Percentiles rank a stretch among this genome's conserved stretches.
Evolutionary conservation across 92 coral and sea anemone species (phyloP).

Genomic region (Epizoanthus stellaris): DNA sequence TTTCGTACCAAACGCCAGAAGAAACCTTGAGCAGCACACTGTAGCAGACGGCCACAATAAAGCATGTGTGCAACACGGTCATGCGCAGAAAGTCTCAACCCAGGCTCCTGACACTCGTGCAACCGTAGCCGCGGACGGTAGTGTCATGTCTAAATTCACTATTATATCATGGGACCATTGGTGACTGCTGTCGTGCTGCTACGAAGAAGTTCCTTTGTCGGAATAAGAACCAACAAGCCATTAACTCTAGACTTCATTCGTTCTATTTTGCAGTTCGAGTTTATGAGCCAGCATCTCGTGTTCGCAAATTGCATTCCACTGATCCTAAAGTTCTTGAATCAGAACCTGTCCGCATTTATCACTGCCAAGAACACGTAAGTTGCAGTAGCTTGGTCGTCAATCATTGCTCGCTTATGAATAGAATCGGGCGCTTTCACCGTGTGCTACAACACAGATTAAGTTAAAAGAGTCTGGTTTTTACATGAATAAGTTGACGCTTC

Average conservation of each 20-base stretch:
- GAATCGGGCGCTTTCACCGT: not conserved
- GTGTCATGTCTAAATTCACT: too few species aligned
- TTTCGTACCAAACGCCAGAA: too few species aligned
- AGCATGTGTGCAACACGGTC: too few species aligned
- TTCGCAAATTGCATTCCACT: slow-evolving; percentile 99
- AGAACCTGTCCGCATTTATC: slow-evolving; percentile 93
- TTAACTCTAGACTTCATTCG: not conserved
- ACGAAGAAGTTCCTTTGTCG: not conserved
- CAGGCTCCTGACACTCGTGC: too few species aligned
- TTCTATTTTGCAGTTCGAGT: slow-evolving; percentile 81
- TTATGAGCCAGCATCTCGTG: slow-evolving; percentile 95
- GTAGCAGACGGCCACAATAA: too few species aligned
- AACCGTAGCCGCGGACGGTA: too few species aligned
- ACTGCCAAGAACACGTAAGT: slow-evolving; percentile 98
- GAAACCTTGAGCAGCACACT: too few species aligned
- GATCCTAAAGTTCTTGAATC: slow-evolving; percentile 93
- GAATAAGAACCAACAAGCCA: not conserved
- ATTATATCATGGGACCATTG: too few species aligned
- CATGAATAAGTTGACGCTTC: too few species aligned
- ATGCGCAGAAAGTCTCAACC: too few species aligned
- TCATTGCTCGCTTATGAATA: too few species aligned
- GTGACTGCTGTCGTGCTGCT: too few species aligned
- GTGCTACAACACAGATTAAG: not conserved
- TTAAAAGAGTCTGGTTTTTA: not conserved
- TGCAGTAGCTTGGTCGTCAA: not conserved